Base-by-base conservation (phyloP, 2,888 invertebrate species). In the Cheilosia soror region DNA sequence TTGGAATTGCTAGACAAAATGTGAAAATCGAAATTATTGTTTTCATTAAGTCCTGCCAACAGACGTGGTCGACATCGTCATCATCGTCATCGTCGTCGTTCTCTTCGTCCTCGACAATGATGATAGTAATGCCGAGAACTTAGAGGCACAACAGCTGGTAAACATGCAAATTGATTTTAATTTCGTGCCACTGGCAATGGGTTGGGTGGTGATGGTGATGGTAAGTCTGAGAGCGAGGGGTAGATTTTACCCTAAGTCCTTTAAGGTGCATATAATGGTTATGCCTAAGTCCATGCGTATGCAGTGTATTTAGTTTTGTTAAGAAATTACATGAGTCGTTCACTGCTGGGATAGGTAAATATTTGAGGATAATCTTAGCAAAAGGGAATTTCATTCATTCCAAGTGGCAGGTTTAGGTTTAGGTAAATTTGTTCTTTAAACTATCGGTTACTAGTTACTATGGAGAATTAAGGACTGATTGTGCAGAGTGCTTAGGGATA, bases 11-110 rank as follows among this genome's bases (percentile, higher is more conserved):
- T 27, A 75, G 77, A 20, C 76, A 62, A 69, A 76, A 81, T 63
- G 63, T 58, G 69, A 76, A 76, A 69, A 69, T 81, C 69, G 81
- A 81, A 81, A 76, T 81, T 76, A 81, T 81, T 81, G 81, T 69
- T 81, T 76, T 81, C 76, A 81, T 81, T 75, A 75, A 76, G 57
- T 76, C 51, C 69, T 81, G 75, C 63, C 75, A 75, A 58, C 81
- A 81, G 75, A 63, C 76, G 76, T 75, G 81, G 57, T 51, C 80
- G 55, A 73, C 68, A 27, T 68, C 40, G 25, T 33, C 33, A 33
- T 44, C 47, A 20, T 31, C 42, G 1, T 13, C 33, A 4, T 27
- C 31, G 4, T 15, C 13, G 2, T 20, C 20, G 20, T 1, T 2
- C 1, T 20, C 37, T 0, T 44, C 9, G 15, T 15, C 55, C 4